phyloP scores from a whole-genome alignment of 2,113 vertebrate genomes.

The Pomatorhinus ruficollis region DNA sequence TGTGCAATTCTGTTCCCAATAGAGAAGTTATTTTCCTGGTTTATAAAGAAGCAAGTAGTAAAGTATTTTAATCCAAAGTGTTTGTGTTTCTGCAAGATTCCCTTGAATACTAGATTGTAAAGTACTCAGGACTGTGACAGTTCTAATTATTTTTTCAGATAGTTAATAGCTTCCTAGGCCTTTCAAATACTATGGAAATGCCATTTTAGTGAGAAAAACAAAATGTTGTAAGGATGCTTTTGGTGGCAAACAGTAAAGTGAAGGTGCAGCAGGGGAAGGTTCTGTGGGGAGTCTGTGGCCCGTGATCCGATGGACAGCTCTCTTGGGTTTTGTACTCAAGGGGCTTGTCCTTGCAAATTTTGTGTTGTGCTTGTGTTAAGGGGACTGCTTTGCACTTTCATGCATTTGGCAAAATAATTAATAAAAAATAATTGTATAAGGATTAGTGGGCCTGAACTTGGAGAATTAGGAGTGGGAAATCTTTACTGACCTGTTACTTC shows the following conservation, averaged over 20 bases:
- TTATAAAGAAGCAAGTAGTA: not conserved
- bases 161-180: not conserved
- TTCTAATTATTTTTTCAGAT: not conserved
- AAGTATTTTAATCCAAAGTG: not conserved
- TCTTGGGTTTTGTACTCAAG: not conserved
- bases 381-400: not conserved
- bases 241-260: not conserved
- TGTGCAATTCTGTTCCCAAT: not conserved
- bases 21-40: not conserved
- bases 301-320: rapidly evolving
- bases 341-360: not conserved
- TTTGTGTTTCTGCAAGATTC: not conserved
- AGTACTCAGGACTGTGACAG: not conserved
- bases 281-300: not conserved
- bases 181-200: not conserved
- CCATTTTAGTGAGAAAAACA: not conserved
- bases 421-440: not conserved
- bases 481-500: not conserved
- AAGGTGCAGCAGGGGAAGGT: not conserved
- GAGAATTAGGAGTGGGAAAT: not conserved
- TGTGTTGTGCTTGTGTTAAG: not conserved
- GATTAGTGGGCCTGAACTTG: not conserved
- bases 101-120: not conserved
- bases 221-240: not conserved
- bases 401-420: not conserved